phyloP scores from a whole-genome alignment of 2,888 invertebrate species.

The Sabatieria punctata region DNA sequence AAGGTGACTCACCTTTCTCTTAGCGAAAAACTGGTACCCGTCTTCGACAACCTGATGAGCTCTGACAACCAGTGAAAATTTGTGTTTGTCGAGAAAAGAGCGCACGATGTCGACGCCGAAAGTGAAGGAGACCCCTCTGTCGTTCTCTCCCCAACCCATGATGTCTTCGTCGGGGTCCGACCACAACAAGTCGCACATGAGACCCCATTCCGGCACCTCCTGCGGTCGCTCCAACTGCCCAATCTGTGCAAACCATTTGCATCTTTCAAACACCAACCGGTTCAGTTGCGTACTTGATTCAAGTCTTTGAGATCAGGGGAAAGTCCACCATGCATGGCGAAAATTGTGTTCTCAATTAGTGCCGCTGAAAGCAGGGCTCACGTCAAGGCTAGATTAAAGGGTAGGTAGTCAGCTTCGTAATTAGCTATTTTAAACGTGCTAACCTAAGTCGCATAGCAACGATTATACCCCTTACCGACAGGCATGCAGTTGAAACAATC shows the following conservation, averaged over 20 bases:
- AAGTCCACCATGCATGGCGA: slow-evolving; percentile 42
- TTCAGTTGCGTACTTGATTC: no score
- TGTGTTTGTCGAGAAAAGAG: background rate
- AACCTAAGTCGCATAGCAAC: slow-evolving; percentile 13
- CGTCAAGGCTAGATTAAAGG: background rate
- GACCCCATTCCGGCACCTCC: slow-evolving; percentile 34
- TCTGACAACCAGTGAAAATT: slow-evolving; percentile 6
- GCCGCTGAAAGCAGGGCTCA: slow-evolving; percentile 33
- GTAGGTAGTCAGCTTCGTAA: no score
- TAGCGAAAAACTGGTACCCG: slow-evolving; percentile 42
- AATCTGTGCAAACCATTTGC: slow-evolving; percentile 18
- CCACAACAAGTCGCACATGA: slow-evolving; percentile 36
- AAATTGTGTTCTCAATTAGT: slow-evolving; percentile 39
- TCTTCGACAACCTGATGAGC: slow-evolving; percentile 37
- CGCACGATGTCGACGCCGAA: slow-evolving; percentile 30
- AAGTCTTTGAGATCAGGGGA: slow-evolving; percentile 38
- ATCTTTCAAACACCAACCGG: no score
- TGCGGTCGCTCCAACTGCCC: slow-evolving; percentile 29
- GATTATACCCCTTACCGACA: no score
- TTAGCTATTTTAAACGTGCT: no score
- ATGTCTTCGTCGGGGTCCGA: slow-evolving; percentile 16
- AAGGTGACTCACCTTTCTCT: slow-evolving; percentile 33
- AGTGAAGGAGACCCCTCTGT: slow-evolving; percentile 41
- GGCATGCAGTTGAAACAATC: slow-evolving; percentile 42
- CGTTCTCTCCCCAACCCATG: slow-evolving; percentile 40